Conservation (phyloP, 2,888 invertebrate species). For the Monopis laevigella region DNA sequence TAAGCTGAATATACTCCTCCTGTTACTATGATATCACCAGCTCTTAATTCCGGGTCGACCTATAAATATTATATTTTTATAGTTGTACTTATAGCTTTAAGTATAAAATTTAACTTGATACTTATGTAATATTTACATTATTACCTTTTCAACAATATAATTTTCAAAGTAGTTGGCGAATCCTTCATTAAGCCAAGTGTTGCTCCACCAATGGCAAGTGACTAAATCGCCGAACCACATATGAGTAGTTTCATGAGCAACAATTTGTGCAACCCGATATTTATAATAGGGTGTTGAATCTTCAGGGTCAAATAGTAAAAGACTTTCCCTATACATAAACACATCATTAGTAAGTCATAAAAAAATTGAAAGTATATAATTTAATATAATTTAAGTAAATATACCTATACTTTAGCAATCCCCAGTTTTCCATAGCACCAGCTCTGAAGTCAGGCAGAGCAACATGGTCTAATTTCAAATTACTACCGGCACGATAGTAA, state of each 20-base stretch:
- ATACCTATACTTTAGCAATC: constrained; percentile 82
- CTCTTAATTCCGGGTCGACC: constrained; percentile 70
- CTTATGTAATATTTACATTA: too few relatives aligned
- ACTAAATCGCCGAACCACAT: constrained; percentile 86
- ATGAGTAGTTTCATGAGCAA: constrained; percentile 84
- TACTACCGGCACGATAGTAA: constrained; percentile 58
- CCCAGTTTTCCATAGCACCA: constrained; percentile 95
- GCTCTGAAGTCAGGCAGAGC: constrained; percentile 85
- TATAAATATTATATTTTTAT: too few relatives aligned
- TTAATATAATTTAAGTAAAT: constrained; percentile 3
- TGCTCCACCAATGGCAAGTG: constrained; percentile 81
- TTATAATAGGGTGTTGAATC: constrained; percentile 54
- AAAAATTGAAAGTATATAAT: not conserved
- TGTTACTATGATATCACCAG: constrained; percentile 69
- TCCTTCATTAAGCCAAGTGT: constrained; percentile 76
- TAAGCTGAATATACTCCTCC: constrained; percentile 74
- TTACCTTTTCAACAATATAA: constrained; percentile 49
- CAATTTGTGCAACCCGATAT: constrained; percentile 65
- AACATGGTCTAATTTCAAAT: constrained; percentile 84
- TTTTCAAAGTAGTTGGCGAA: constrained; percentile 82
- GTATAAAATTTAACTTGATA: too few relatives aligned
- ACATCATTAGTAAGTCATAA: not conserved
- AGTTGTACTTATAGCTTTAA: too few relatives aligned
- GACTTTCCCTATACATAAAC: constrained; percentile 37
- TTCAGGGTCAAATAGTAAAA: constrained; percentile 50